phyloP scores from a whole-genome alignment of 2,113 vertebrate species.

The Lampris incognitus region DNA sequence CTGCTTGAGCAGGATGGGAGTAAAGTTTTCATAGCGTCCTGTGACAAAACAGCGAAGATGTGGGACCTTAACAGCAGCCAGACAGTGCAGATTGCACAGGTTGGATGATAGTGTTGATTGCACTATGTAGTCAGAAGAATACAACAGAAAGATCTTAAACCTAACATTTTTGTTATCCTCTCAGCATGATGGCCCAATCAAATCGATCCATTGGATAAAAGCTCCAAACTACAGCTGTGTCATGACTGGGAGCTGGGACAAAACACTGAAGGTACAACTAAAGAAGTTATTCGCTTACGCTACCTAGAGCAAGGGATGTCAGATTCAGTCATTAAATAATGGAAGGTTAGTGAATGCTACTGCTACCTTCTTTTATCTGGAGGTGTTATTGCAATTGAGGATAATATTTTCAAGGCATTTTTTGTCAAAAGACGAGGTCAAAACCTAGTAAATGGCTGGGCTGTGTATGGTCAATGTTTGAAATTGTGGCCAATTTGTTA shows the following conservation, averaged over 20 bases:
- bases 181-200: constrained; percentile 97
- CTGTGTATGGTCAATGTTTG: too few relatives aligned
- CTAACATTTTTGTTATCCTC: constrained; percentile 12
- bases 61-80: constrained; percentile 99
- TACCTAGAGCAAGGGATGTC: not conserved
- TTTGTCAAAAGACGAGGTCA: too few relatives aligned
- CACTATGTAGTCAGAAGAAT: not conserved
- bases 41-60: constrained; percentile 99
- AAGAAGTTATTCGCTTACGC: not conserved
- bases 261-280: constrained; percentile 91
- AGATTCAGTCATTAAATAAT: too few relatives aligned
- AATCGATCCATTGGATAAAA: constrained; percentile 98
- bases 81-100: constrained; percentile 97
- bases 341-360: too few relatives aligned
- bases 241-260: constrained; percentile 99
- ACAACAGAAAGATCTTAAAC: not conserved
- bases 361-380: too few relatives aligned
- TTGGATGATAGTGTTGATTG: constrained; percentile 55
- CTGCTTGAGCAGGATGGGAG: constrained; percentile 90
- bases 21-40: constrained; percentile 98
- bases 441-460: too few relatives aligned
- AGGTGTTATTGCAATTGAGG: too few relatives aligned
- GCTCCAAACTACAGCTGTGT: constrained; percentile 97
- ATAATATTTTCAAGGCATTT: too few relatives aligned
- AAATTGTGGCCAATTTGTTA: too few relatives aligned